phyloP scores from a whole-genome alignment of 1,140 invertebrate genomes.

The Ips nitidus region DNA sequence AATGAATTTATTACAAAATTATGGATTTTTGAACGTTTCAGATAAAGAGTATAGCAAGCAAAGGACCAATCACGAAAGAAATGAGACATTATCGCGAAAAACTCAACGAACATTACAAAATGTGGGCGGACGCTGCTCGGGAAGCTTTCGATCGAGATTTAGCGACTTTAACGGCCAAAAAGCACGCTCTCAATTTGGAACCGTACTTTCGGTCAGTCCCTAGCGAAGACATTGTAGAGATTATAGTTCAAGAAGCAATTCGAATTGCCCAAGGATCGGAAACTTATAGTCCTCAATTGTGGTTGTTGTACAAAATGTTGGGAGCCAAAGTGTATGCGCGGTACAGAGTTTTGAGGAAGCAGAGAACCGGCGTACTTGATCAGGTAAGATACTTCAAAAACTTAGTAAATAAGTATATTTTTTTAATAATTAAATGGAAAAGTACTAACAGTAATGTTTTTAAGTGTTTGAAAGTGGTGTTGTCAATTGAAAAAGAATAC shows the following conservation, averaged over 20 bases:
- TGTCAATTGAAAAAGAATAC: not conserved
- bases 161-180: slow-evolving; percentile 58
- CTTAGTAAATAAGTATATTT: not conserved
- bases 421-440: not conserved
- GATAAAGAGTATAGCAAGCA: slow-evolving; percentile 42
- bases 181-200: slow-evolving; percentile 63
- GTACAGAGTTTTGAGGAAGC: slow-evolving; percentile 66
- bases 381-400: slow-evolving; percentile 57
- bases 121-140: slow-evolving; percentile 65
- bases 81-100: slow-evolving; percentile 55
- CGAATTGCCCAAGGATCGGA: slow-evolving; percentile 72
- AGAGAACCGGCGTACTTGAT: slow-evolving; percentile 64
- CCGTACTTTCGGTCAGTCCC: slow-evolving; percentile 65
- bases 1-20: not conserved
- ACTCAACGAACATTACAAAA: slow-evolving; percentile 61
- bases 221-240: slow-evolving; percentile 45
- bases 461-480: not conserved
- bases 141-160: slow-evolving; percentile 70
- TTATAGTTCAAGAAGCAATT: slow-evolving; percentile 48
- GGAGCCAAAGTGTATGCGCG: slow-evolving; percentile 68
- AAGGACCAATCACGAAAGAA: slow-evolving; percentile 35
- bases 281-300: slow-evolving; percentile 72
- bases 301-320: slow-evolving; percentile 65
- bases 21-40: slow-evolving; percentile 1
- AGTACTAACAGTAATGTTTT: slow-evolving; percentile 7